phyloP scores from a whole-genome alignment of 2,888 invertebrate species.

The Mythimna albipuncta region DNA sequence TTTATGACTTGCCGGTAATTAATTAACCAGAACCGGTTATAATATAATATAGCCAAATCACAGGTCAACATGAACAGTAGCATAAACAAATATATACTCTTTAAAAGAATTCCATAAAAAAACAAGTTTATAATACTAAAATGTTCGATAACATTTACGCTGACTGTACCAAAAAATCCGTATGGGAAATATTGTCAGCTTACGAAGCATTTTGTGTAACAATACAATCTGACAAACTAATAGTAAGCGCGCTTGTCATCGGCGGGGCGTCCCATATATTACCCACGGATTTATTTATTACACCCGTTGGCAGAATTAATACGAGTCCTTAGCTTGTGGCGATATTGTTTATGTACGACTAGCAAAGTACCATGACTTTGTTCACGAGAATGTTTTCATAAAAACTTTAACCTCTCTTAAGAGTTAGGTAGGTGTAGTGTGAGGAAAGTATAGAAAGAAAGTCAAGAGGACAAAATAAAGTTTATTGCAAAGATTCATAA shows the following conservation, averaged over 20 bases:
- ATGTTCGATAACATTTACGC: not conserved
- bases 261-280: slow-evolving; percentile 51
- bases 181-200: slow-evolving; percentile 50
- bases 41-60: too few relatives aligned
- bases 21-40: too few relatives aligned
- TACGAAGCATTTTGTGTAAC: slow-evolving; percentile 48
- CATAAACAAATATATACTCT: too few relatives aligned
- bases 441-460: too few relatives aligned
- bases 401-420: too few relatives aligned
- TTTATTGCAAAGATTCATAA: too few relatives aligned
- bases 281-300: slow-evolving; percentile 59
- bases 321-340: slow-evolving; percentile 33
- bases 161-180: slow-evolving; percentile 33
- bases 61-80: too few relatives aligned
- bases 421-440: too few relatives aligned
- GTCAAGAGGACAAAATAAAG: too few relatives aligned
- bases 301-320: slow-evolving; percentile 55
- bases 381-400: too few relatives aligned
- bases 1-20: too few relatives aligned
- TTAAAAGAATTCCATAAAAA: not conserved
- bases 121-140: slow-evolving; percentile 1
- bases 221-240: slow-evolving; percentile 54
- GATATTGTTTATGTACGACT: slow-evolving; percentile 27
- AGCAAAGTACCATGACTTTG: too few relatives aligned
- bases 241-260: slow-evolving; percentile 46